Evolutionary conservation across 2,113 vertebrate genomes (phyloP).

Genomic region (Zosterops japonicus): DNA sequence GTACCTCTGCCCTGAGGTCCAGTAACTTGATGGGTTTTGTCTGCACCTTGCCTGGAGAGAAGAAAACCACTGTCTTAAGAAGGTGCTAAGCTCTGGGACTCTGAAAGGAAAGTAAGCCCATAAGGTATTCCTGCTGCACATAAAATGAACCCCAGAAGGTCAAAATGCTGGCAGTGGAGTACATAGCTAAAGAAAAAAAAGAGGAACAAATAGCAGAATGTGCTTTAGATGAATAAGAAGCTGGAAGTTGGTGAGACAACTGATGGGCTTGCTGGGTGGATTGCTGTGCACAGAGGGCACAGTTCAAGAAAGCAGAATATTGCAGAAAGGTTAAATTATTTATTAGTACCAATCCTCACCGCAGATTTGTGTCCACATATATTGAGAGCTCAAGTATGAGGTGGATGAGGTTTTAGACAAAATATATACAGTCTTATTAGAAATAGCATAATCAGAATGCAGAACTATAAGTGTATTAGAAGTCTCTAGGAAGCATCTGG

Average conservation of each 20-base stretch:
- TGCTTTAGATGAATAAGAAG: background rate
- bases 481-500: background rate
- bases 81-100: background rate
- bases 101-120: background rate
- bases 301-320: background rate
- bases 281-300: background rate
- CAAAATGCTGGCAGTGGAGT: background rate
- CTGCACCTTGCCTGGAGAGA: background rate
- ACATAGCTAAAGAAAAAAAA: background rate
- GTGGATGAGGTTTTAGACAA: background rate
- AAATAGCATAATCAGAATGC: background rate
- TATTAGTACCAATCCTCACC: background rate
- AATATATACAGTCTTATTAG: background rate
- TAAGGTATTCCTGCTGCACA: background rate
- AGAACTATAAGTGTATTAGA: background rate
- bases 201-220: background rate
- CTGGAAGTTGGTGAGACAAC: background rate
- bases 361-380: background rate
- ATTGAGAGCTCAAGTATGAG: background rate
- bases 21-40: accelerated
- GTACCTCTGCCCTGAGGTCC: background rate
- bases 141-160: background rate
- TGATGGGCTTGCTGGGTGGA: background rate
- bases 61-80: background rate
- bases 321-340: background rate